A percentile compares a stretch with the other conserved stretches of the same genome.
Evolutionary conservation across 2,113 vertebrate genomes (phyloP).

Genomic region (human (Homo sapiens)): GRCh38 chr1:235631001-235631500

Average conservation of each 20-base stretch:
- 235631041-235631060: too few species aligned
- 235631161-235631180: too few species aligned
- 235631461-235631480: not conserved
- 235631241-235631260: not conserved
- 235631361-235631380: not conserved
- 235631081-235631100: too few species aligned
- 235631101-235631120: too few species aligned
- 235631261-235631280: not conserved
- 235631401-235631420: too few species aligned
- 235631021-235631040: too few species aligned
- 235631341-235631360: not conserved
- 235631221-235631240: not conserved
- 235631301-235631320: too few species aligned
- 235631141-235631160: too few species aligned
- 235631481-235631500: not conserved
- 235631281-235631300: not conserved
- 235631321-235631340: not conserved
- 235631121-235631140: too few species aligned
- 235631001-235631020: too few species aligned
- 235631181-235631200: too few species aligned
- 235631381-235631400: not conserved
- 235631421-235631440: not conserved
- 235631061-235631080: too few species aligned
- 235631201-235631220: not conserved
- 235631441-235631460: not conserved